Evolutionary conservation across 2,797 vertebrate genomes (phyloP), one percentile per base, ranked within the genome.

Genomic region (Acanthiza pusilla): DNA sequence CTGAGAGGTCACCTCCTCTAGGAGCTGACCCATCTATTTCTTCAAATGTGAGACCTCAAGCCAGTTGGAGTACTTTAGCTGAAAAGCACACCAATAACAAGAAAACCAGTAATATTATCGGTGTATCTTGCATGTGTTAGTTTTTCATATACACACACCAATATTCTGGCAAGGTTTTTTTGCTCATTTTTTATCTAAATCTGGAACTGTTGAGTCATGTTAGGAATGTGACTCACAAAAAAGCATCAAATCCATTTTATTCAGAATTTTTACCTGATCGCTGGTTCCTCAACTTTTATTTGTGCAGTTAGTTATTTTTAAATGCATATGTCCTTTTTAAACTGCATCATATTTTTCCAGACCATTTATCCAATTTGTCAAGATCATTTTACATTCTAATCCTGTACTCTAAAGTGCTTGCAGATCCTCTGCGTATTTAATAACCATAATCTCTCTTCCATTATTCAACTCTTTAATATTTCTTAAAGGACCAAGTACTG

Each of bases 301-400:
- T 89, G 42, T 88, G 60, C n/a, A 70, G 51, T 84, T 82, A 75
- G 63, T 47, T 85, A 79, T 89, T 94, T 94, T 95, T 48, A 89
- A 91, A 95, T 58, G 53, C 48, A 38, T 76, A 60, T 53, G 42
- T 77, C 57, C 79, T 77, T 91, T 95, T 91, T 20, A 93, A 85
- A 93, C 12, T 14, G 73, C 73, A 90, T 88, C 62, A n/a, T 85
- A 80, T 83, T 91, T 95, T 96, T 94, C 82, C 83, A 94, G 82
- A 71, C 26, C 53, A 88, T 95, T 96, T 96, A 61, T 90, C 47
- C 88, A 90, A 88, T 96, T 95, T 95, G 68, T 93, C 76, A 95
- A 89, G 90, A 95, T 88, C 72, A 83, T 91, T 96, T 88, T 90
- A 80, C 23, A 85, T 91, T 96, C 88, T 88, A 91, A 93, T 88